A percentile compares a stretch with the other conserved stretches of the same genome.
phyloP scores from a whole-genome alignment of 2,797 vertebrate species.

The Antrozous pallidus region DNA sequence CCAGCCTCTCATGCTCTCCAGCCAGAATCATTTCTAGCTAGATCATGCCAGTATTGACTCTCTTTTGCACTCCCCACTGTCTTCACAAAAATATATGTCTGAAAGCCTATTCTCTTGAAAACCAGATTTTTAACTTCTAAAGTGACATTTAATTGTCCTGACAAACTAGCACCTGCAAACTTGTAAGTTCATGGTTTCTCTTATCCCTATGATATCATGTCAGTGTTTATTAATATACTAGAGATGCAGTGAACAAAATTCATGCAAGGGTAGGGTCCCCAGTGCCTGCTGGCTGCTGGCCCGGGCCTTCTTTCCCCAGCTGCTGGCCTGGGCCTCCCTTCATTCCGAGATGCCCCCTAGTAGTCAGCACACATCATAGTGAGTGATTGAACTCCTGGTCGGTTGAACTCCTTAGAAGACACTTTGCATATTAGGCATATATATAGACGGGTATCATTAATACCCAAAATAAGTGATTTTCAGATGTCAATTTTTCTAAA shows the following conservation, averaged over 20 bases:
- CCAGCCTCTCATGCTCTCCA: not conserved
- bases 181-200: not conserved
- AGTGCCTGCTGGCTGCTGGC: too few species aligned
- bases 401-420: too few species aligned
- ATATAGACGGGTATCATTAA: not conserved
- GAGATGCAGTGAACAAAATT: too few species aligned
- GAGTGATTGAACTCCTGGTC: too few species aligned
- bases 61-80: not conserved
- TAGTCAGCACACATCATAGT: too few species aligned
- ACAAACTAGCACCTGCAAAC: not conserved
- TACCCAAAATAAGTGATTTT: not conserved
- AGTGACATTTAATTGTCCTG: not conserved
- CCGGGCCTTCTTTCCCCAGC: too few species aligned
- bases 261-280: too few species aligned
- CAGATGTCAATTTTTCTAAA: not conserved
- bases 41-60: not conserved
- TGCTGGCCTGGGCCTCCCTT: too few species aligned
- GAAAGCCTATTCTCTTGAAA: not conserved
- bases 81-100: not conserved
- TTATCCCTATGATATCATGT: not conserved
- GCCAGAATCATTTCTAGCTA: not conserved
- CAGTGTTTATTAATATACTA: not conserved
- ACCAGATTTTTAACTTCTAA: not conserved
- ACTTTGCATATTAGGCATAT: too few species aligned
- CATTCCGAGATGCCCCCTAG: too few species aligned